Conservation (phyloP, 2,888 invertebrate genomes). For the Tyria jacobaeae region DNA sequence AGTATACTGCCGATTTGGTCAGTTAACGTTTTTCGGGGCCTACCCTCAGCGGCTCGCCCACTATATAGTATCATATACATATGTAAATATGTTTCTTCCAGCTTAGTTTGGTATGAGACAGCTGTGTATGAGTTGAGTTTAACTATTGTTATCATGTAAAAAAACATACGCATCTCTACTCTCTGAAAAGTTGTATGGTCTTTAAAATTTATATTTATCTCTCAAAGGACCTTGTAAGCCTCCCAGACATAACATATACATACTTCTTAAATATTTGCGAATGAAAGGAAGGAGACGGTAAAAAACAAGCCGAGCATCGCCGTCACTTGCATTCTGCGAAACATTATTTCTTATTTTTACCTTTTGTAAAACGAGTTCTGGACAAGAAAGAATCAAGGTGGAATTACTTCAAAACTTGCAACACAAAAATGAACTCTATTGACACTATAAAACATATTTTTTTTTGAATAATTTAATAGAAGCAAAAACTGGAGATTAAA, state of each 20-base stretch:
- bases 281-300: conserved; percentile 33
- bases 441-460: background rate
- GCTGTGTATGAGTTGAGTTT: no score
- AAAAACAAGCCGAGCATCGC: conserved; percentile 21
- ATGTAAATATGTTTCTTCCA: no score
- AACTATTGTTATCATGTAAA: no score
- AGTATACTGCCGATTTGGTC: no score
- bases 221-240: conserved; percentile 2
- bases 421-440: conserved; percentile 20
- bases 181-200: background rate
- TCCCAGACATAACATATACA: background rate
- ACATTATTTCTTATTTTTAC: conserved; percentile 44
- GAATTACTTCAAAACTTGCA: background rate
- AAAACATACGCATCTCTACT: background rate
- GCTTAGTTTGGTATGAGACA: no score
- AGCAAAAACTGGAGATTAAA: background rate
- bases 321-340: conserved; percentile 40
- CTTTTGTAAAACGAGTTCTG: conserved; percentile 42
- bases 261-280: conserved; percentile 12
- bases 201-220: background rate
- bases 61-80: no score
- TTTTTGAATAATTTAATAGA: background rate
- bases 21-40: no score
- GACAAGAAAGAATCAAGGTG: background rate
- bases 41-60: no score